Percentiles rank a stretch among this genome's conserved stretches.
Conservation (phyloP, 2,888 invertebrate genomes). For the Chalcis sispes region DNA sequence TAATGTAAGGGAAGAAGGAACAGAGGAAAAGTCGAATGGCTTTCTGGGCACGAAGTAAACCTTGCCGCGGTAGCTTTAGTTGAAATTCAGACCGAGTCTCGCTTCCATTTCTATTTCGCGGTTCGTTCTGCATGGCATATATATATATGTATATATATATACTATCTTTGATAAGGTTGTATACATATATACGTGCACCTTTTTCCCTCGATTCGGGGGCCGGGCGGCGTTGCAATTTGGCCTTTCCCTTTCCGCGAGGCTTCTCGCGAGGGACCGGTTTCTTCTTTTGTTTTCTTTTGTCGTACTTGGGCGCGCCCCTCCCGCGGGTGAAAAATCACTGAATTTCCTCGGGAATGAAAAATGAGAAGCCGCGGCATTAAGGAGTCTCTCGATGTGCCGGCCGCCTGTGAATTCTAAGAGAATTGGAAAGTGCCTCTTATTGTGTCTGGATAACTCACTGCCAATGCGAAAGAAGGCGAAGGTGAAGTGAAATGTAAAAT, state of each 20-base stretch:
- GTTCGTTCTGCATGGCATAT: too few species aligned
- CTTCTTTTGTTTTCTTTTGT: slow-evolving; percentile 48
- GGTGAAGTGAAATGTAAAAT: too few species aligned
- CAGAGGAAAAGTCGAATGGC: slow-evolving; percentile 62
- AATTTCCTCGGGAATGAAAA: slow-evolving; percentile 53
- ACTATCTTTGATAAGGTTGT: not conserved
- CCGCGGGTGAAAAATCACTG: slow-evolving; percentile 53
- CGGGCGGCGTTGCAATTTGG: slow-evolving; percentile 47
- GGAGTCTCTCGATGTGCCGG: slow-evolving; percentile 31
- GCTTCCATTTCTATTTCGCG: slow-evolving; percentile 75
- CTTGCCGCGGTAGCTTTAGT: slow-evolving; percentile 61
- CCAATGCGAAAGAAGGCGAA: too few species aligned
- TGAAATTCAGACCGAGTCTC: slow-evolving; percentile 74
- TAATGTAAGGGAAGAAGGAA: too few species aligned
- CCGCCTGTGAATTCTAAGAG: slow-evolving; percentile 14
- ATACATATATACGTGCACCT: not conserved
- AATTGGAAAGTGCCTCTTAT: too few species aligned
- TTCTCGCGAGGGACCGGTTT: slow-evolving; percentile 24
- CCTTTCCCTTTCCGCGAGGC: slow-evolving; percentile 50
- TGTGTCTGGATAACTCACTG: too few species aligned
- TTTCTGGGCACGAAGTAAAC: slow-evolving; percentile 71
- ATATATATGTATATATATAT: too few species aligned
- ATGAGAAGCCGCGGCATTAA: slow-evolving; percentile 36
- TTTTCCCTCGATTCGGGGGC: slow-evolving; percentile 52
- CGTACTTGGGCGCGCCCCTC: not conserved